phyloP scores from a whole-genome alignment of 2,113 vertebrate species.

The Pteropus alecto region DNA sequence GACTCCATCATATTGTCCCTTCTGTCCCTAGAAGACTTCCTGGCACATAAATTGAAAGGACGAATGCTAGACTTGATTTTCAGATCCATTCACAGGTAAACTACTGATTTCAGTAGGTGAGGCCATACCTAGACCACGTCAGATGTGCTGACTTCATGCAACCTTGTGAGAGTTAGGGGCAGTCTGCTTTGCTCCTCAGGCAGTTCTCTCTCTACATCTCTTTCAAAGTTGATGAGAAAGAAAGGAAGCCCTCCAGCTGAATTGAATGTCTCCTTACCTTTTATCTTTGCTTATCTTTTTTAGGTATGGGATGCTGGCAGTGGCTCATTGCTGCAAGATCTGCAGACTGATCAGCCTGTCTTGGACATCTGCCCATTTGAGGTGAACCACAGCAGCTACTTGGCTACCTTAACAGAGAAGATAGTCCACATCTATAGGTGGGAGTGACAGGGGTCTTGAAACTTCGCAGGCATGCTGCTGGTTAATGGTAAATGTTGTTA shows the following conservation, averaged over 20 bases:
- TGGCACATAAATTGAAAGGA: not conserved
- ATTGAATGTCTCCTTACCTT: not conserved
- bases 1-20: not conserved
- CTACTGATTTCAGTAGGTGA: not conserved
- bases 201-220: not conserved
- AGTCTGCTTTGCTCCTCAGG: not conserved
- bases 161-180: not conserved
- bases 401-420: constrained; percentile 95
- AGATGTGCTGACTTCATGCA: not conserved
- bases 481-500: not conserved
- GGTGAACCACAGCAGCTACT: constrained; percentile 87
- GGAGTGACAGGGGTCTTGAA: constrained; percentile 83
- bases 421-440: constrained; percentile 93
- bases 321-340: constrained; percentile 91
- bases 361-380: constrained; percentile 93
- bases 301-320: constrained; percentile 94
- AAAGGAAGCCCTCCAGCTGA: not conserved
- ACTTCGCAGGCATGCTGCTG: not conserved
- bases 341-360: constrained; percentile 91
- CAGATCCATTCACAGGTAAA: not conserved
- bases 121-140: too few relatives aligned
- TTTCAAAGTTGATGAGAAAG: not conserved
- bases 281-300: constrained; percentile 46
- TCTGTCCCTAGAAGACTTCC: not conserved
- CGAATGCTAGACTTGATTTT: not conserved